phyloP scores from a whole-genome alignment of 2,797 vertebrate genomes.

The Mus spretus region DNA sequence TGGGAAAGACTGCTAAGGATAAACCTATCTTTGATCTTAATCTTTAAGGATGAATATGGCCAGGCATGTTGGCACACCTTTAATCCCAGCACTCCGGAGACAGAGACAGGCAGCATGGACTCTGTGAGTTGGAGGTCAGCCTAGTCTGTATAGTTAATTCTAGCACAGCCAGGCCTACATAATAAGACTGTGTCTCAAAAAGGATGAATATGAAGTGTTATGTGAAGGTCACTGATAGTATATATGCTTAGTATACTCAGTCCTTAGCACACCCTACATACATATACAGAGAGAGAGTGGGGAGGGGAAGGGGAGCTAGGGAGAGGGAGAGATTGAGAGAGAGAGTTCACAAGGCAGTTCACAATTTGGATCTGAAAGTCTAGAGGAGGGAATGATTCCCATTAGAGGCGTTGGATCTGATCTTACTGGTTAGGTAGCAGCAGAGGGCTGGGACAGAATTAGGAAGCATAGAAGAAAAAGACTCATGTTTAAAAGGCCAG shows the following conservation, averaged over 20 bases:
- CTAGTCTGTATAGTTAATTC: not conserved
- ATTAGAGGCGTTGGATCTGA: not conserved
- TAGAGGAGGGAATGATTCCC: not conserved
- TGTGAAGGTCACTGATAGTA: not conserved
- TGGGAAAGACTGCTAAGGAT: not conserved
- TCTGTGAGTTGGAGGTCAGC: not conserved
- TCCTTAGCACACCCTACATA: not conserved
- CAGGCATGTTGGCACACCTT: not conserved
- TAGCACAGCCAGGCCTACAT: not conserved
- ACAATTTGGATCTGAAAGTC: conserved; percentile 34
- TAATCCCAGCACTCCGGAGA: not conserved
- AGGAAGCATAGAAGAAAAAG: not conserved
- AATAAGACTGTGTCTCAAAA: no score
- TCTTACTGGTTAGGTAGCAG: not conserved
- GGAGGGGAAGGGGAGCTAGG: no score
- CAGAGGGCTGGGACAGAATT: not conserved
- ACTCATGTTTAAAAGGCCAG: not conserved
- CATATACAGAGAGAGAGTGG: not conserved
- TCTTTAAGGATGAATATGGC: not conserved
- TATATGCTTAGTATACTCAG: not conserved
- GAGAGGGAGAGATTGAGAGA: no score
- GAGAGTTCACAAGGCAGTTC: not conserved
- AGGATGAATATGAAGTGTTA: not conserved
- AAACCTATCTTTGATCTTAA: conserved; percentile 13
- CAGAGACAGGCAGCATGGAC: not conserved